phyloP scores from a whole-genome alignment of 2,888 invertebrate species.

The Xestia xanthographa region DNA sequence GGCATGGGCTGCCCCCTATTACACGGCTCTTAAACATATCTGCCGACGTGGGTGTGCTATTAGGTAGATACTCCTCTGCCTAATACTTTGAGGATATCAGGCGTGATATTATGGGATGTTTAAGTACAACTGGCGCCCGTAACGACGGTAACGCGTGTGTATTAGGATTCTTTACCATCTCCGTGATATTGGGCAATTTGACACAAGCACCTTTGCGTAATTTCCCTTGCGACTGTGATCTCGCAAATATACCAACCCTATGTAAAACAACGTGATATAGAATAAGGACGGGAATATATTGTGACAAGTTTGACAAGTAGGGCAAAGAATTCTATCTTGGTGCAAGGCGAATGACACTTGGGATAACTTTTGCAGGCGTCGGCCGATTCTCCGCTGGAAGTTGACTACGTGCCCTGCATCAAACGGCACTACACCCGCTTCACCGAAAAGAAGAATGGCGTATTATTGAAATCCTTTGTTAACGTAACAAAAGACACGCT shows the following conservation, averaged over 20 bases:
- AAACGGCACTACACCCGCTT: conserved; percentile 35
- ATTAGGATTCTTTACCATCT: conserved; percentile 54
- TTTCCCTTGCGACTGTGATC: conserved; percentile 66
- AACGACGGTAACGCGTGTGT: conserved; percentile 37
- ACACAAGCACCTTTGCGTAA: conserved; percentile 64
- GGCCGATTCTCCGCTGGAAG: conserved; percentile 68
- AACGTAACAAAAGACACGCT: conserved; percentile 67
- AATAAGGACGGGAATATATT: conserved; percentile 47
- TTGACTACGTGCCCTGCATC: conserved; percentile 76
- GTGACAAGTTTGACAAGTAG: conserved; percentile 62
- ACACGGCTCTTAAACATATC: not conserved
- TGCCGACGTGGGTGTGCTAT: not conserved
- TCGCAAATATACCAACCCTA: conserved; percentile 32
- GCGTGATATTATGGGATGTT: not conserved
- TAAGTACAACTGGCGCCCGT: not conserved
- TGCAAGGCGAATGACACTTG: conserved; percentile 65
- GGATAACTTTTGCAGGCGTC: conserved; percentile 69
- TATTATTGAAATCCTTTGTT: conserved; percentile 74
- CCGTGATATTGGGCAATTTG: conserved; percentile 60
- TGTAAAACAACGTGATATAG: conserved; percentile 43
- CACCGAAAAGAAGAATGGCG: conserved; percentile 53
- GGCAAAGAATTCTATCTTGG: conserved; percentile 57
- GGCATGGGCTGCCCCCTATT: not conserved
- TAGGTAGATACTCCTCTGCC: not conserved
- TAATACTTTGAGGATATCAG: too few species aligned